Evolutionary conservation across 2,797 vertebrate species (phyloP), one percentile per base, ranked within the genome.

Genomic region (Amblyraja radiata): DNA sequence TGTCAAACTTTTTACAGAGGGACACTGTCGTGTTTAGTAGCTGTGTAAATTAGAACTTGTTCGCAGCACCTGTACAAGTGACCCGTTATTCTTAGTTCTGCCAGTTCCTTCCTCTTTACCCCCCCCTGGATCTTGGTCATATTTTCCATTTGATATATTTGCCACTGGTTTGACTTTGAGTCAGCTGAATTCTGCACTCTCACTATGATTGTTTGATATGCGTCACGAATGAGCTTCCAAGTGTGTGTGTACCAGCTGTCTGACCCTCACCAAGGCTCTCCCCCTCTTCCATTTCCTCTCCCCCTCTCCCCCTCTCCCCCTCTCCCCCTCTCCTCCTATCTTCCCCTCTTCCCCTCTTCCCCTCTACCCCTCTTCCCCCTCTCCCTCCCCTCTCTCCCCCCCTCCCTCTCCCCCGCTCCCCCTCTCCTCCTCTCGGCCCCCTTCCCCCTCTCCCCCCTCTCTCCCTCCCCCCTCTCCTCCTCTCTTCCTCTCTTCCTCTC

Each of bases 31-130:
- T 63, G 32, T 68, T 88, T 32, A 68, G 84, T 21, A 88, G n/a
- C 84, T 0, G 6, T 32, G 61, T 46, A 46, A 65, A 68, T 61
- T 88, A 25, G 9, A 84, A 58, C 58, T 84, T 58, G 36, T 18
- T 16, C 36, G 14, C n/a, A 88, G 61, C 61, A 68, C 61, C 84
- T 68, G 61, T 88, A 16, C 16, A 32, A 4, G 84, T 32, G 16
- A 63, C 84, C 68, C 61, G 9, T 32, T 88, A 88, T 88, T 88
- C 63, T 65, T 65, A 65, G 61, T 16, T 88, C 84, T 88, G 8
- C 84, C 68, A 18, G 84, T 68, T 88, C 84, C 84, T 88, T 88
- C 61, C 61, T 88, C 84, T 88, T 88, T 65, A 21, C 84, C n/a
- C 7, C n/a, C 68, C 63, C 84, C 61, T 88, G 84, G 65, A 9